Percentiles rank a stretch among this genome's conserved stretches.
phyloP scores from a whole-genome alignment of 2,797 vertebrate species.

The Manis crassicaudata region DNA sequence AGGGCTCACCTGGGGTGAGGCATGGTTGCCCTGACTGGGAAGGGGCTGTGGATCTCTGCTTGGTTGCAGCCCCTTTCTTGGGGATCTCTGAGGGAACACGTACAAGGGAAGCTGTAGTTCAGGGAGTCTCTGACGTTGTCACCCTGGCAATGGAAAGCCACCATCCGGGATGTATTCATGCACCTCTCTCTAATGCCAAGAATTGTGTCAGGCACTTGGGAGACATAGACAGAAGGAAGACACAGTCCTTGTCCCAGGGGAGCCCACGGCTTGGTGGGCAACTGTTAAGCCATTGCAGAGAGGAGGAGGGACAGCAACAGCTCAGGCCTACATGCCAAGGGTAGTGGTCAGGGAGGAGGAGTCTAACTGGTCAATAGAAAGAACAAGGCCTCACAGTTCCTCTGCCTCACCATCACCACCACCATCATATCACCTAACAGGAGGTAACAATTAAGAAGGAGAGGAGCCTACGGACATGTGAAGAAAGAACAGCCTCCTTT shows the following conservation, averaged over 20 bases:
- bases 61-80: background rate
- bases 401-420: background rate
- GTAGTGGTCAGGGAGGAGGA: background rate
- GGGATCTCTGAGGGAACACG: background rate
- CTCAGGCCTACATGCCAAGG: background rate
- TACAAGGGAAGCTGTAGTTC: background rate
- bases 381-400: background rate
- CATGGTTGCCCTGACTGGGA: background rate
- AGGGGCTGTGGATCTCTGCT: background rate
- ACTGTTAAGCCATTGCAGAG: background rate
- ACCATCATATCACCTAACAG: background rate
- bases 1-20: background rate
- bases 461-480: background rate
- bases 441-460: background rate
- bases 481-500: background rate
- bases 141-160: background rate
- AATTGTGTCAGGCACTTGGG: conserved; percentile 18
- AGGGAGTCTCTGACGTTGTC: background rate
- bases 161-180: background rate
- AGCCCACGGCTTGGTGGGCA: background rate
- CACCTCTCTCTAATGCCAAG: background rate
- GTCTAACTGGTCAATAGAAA: background rate
- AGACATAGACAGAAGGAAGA: background rate
- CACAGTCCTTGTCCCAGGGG: background rate
- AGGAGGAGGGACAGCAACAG: conserved; percentile 39